Evolutionary conservation across 2,797 vertebrate genomes (phyloP).

Genomic region (Balearica regulorum): DNA sequence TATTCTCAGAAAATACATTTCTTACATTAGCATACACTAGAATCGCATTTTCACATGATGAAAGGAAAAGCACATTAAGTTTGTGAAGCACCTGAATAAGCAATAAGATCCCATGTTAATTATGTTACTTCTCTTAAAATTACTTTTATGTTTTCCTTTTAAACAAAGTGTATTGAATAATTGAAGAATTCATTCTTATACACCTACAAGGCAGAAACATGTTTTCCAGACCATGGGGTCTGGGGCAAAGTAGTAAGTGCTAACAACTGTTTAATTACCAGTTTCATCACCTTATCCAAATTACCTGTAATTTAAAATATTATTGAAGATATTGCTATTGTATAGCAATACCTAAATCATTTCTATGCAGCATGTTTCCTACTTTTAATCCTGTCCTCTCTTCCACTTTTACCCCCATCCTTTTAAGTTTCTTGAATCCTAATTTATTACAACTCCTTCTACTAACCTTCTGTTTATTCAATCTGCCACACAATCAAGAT

Average conservation of each 20-base stretch:
- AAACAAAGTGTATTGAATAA: not conserved
- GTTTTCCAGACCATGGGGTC: not conserved
- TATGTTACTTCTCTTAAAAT: not conserved
- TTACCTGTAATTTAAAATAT: not conserved
- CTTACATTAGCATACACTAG: slow-evolving; percentile 26
- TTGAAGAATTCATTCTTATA: not conserved
- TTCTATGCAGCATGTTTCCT: not conserved
- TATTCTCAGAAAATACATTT: slow-evolving; percentile 28
- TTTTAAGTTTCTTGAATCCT: not conserved
- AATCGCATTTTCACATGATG: not conserved
- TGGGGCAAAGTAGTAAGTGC: not conserved
- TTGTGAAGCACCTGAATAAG: slow-evolving; percentile 22
- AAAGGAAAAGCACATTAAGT: not conserved
- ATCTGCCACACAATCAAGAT: not conserved
- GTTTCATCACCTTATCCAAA: not conserved
- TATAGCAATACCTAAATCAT: not conserved
- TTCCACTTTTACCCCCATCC: not conserved
- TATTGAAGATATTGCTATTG: not conserved
- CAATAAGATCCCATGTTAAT: not conserved
- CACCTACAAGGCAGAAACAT: not conserved
- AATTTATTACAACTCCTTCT: not conserved
- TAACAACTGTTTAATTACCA: not conserved
- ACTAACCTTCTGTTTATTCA: not conserved
- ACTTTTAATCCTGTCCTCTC: not conserved
- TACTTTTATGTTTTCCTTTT: not conserved